Conservation (phyloP, 2,797 vertebrate species). For the Hoplostethus atlanticus region DNA sequence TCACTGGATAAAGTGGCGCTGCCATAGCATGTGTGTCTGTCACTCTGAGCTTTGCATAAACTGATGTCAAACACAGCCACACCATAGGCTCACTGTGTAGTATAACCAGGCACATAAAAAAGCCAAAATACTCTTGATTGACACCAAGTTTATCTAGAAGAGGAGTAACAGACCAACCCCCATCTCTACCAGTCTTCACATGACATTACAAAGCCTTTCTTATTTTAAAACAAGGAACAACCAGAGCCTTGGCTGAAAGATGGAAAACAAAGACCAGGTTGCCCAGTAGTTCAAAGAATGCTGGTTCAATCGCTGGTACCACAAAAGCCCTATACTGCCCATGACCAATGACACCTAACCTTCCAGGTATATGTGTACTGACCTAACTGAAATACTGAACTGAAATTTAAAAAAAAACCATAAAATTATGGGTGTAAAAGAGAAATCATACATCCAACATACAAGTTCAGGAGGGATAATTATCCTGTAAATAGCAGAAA, state of each 20-base stretch:
- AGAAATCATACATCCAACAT: too few relatives aligned
- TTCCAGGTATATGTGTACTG: conserved; percentile 36
- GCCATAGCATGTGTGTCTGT: conserved; percentile 73
- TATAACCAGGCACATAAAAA: conserved; percentile 9
- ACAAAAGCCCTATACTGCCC: background rate
- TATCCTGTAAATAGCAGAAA: too few relatives aligned
- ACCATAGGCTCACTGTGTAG: background rate
- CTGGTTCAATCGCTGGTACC: background rate
- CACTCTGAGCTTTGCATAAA: conserved; percentile 63
- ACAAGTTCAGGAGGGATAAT: too few relatives aligned
- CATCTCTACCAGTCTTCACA: background rate
- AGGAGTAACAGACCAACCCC: conserved; percentile 9
- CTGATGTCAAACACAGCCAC: conserved; percentile 18
- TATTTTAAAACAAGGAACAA: background rate
- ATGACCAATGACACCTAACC: conserved; percentile 3
- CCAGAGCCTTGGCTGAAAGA: background rate
- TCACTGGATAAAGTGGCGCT: conserved; percentile 31
- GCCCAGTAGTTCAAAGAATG: background rate
- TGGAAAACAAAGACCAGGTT: too few relatives aligned
- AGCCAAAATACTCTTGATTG: conserved; percentile 10
- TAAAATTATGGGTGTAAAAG: too few relatives aligned
- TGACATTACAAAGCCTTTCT: too few relatives aligned
- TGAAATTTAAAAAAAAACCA: too few relatives aligned
- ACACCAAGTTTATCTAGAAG: conserved; percentile 3
- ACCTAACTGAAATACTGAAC: conserved; percentile 21